Evolutionary conservation across 2,797 vertebrate species (phyloP), one percentile per base, ranked within the genome.

Genomic region (Channallabes apus): DNA sequence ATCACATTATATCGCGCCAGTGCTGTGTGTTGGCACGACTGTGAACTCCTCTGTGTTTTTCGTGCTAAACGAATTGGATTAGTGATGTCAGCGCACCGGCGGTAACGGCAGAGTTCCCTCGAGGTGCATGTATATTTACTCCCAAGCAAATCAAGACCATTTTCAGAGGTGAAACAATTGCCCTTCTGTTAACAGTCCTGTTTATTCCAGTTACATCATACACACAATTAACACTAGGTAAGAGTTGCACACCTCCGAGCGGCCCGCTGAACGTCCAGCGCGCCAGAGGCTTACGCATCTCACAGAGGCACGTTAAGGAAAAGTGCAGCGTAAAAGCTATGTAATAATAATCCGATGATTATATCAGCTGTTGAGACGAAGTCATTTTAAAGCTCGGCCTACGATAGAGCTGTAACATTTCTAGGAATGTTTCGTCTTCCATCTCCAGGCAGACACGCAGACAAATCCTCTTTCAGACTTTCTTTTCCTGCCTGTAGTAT

Each of bases 31-130:
- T 69, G 67, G 77, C 61, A 51, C 18, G 67, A 71, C 32, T 8
- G 68, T 62, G 4, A 22, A n/a, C 71, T 67, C 24, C 68, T 65
- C 46, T 41, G 2, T 46, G 9, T 84, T 83, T 41, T 59, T 77
- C 78, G n/a, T 76, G 68, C 41, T 54, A 59, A 18, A 56, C 84
- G 67, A 87, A 84, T 64, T 75, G 82, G 83, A 86, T 86, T 71
- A 35, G 72, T 84, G 56, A 80, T 86, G 54, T 85, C 67, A 80
- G 29, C 69, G 76, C 73, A 64, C 2, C 62, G 59, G 29, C 54
- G 32, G 6, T 58, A 81, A 56, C 54, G 35, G 78, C 41, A 11
- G 7, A 12, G 41, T 72, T 46, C 67, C 79, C 24, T 82, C 18
- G 29, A 67, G 80, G 71, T 32, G 46, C 24, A 46, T 67, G 61